Evolutionary conservation across 2,797 vertebrate genomes (phyloP).

Genomic region (Pachyuromys duprasi): DNA sequence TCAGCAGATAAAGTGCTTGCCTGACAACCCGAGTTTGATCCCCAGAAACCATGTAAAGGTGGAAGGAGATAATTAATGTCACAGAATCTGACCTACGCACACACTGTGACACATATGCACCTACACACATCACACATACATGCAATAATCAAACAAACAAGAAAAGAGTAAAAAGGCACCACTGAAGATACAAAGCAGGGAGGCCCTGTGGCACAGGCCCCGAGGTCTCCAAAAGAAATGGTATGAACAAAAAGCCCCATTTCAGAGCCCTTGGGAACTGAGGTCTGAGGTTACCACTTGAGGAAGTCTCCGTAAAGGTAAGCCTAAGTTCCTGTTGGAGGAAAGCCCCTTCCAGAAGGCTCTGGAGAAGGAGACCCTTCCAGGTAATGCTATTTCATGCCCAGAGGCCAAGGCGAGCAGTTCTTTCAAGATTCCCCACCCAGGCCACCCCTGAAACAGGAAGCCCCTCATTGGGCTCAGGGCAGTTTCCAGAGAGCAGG

Average conservation of each 20-base stretch:
- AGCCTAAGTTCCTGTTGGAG: conserved; percentile 2
- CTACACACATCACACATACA: neutral
- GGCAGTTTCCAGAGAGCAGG: neutral
- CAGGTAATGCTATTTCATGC: neutral
- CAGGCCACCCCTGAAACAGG: neutral
- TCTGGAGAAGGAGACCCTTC: neutral
- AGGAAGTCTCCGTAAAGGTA: conserved; percentile 51
- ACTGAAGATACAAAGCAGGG: neutral
- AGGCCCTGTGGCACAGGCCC: neutral
- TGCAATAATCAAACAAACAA: neutral
- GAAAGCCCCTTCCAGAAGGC: conserved; percentile 63
- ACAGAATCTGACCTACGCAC: neutral
- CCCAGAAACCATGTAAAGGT: neutral
- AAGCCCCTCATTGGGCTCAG: neutral
- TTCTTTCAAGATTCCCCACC: neutral
- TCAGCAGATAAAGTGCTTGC: neutral
- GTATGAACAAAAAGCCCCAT: neutral
- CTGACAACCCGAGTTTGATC: neutral
- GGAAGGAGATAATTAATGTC: neutral
- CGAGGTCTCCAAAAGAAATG: neutral
- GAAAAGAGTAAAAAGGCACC: neutral
- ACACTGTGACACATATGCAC: neutral
- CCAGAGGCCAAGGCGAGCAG: conserved; percentile 1
- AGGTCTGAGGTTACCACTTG: conserved; percentile 32
- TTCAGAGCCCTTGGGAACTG: neutral